These are phyloP conservation scores for Eupithecia centaureata DNA, from an alignment of 2,888 invertebrate species.

Conservation along the genomic window DNA sequence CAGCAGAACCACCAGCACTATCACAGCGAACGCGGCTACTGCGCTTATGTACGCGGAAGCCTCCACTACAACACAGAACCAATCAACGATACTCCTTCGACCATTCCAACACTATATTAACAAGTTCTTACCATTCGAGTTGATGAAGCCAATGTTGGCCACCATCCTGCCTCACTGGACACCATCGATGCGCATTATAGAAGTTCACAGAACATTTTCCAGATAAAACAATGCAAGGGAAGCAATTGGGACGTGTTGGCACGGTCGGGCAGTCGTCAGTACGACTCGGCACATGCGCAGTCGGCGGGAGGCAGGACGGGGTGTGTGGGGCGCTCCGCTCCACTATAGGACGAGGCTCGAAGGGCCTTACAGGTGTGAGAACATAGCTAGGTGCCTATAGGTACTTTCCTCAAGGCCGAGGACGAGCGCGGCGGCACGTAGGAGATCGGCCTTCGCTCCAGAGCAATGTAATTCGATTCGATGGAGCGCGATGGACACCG, in stretches of 20 bases:
- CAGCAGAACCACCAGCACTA: constrained; percentile 92
- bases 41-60: constrained; percentile 95
- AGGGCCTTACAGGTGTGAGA: constrained; percentile 49
- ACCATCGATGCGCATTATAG: constrained; percentile 51
- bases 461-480: constrained; percentile 35
- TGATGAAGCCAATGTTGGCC: constrained; percentile 74
- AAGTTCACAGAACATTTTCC: constrained; percentile 30
- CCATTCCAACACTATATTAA: no score
- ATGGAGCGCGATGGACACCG: constrained; percentile 23
- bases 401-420: constrained; percentile 69
- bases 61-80: constrained; percentile 84
- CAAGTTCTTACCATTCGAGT: constrained; percentile 69
- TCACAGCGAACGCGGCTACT: constrained; percentile 91
- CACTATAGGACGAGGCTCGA: constrained; percentile 69
- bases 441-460: constrained; percentile 46
- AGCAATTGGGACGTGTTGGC: constrained; percentile 71
- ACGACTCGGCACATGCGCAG: constrained; percentile 65
- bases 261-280: constrained; percentile 70
- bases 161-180: constrained; percentile 69
- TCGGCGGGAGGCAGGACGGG: constrained; percentile 71
- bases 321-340: constrained; percentile 67
- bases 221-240: constrained; percentile 56
- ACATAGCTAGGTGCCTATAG: constrained; percentile 37
- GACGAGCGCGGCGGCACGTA: constrained; percentile 54
- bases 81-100: not conserved